These are phyloP conservation scores for Heliothis peltigera DNA, from an alignment of 2,888 invertebrate genomes.

Conservation along the genomic window DNA sequence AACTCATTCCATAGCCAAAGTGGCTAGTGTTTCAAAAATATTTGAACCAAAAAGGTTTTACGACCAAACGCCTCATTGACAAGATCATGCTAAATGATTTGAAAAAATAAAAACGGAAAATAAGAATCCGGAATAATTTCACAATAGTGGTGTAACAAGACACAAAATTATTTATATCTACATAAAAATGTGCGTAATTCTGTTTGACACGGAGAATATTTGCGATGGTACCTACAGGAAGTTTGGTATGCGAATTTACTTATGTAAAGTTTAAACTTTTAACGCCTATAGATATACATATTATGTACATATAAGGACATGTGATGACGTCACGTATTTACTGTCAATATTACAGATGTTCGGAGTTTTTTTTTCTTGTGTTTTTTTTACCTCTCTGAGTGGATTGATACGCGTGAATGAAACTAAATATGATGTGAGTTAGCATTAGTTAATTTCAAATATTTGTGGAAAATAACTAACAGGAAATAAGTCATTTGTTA, in stretches of 20 bases:
- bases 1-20: neutral
- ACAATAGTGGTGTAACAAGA: too few species aligned
- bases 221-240: constrained; percentile 15
- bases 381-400: neutral
- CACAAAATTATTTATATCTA: constrained; percentile 12
- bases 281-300: too few species aligned
- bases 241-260: constrained; percentile 21
- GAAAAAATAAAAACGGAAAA: constrained; percentile 7
- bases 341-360: constrained; percentile 13
- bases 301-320: neutral
- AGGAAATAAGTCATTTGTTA: too few species aligned
- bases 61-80: too few species aligned
- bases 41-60: neutral
- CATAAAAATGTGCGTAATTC: neutral
- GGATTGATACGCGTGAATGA: too few species aligned
- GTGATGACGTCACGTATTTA: constrained; percentile 30
- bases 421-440: too few species aligned
- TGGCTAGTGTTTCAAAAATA: neutral
- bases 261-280: constrained; percentile 27
- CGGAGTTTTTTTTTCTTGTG: neutral
- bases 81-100: neutral
- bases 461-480: too few species aligned
- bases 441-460: too few species aligned
- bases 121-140: constrained; percentile 13
- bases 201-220: constrained; percentile 13